A percentile compares a stretch with the other conserved stretches of the same genome.
Conservation (phyloP, 2,888 invertebrate species). For the Gastracanthus pulcherrimus region DNA sequence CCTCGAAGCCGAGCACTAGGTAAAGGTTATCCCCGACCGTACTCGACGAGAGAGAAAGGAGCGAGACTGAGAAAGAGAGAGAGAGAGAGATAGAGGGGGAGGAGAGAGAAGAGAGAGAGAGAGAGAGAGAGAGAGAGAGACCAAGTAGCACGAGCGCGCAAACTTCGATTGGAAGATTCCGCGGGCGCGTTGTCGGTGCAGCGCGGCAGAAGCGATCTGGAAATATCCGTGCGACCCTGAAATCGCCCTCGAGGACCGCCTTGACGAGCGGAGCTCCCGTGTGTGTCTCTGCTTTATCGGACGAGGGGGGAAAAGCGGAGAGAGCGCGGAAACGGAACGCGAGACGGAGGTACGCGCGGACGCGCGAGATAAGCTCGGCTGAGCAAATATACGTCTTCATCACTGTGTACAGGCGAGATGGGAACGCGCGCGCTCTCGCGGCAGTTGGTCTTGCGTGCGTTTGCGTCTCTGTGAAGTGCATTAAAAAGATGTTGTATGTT, state of each 20-base stretch:
- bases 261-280: neutral
- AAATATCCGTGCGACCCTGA: conserved; percentile 34
- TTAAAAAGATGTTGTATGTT: too few relatives aligned
- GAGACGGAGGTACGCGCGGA: too few relatives aligned
- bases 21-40: conserved; percentile 38
- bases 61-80: conserved; percentile 3
- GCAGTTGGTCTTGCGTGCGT: too few relatives aligned
- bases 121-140: neutral
- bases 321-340: too few relatives aligned
- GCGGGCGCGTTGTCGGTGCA: neutral
- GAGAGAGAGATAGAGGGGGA: conserved; percentile 58
- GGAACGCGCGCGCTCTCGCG: neutral
- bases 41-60: conserved; percentile 19
- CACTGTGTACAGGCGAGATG: conserved; percentile 25
- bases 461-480: too few relatives aligned
- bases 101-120: conserved; percentile 11
- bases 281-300: neutral
- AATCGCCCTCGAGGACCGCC: conserved; percentile 19
- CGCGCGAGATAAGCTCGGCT: too few relatives aligned
- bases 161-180: conserved; percentile 41
- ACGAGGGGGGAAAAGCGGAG: too few relatives aligned
- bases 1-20: conserved; percentile 47
- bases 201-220: neutral
- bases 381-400: conserved; percentile 45
- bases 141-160: neutral